A percentile compares a stretch with the other conserved stretches of the same genome.
These are phyloP conservation scores for Trichosurus vulpecula DNA, from an alignment of 2,797 vertebrate genomes.

Conservation along the genomic window DNA sequence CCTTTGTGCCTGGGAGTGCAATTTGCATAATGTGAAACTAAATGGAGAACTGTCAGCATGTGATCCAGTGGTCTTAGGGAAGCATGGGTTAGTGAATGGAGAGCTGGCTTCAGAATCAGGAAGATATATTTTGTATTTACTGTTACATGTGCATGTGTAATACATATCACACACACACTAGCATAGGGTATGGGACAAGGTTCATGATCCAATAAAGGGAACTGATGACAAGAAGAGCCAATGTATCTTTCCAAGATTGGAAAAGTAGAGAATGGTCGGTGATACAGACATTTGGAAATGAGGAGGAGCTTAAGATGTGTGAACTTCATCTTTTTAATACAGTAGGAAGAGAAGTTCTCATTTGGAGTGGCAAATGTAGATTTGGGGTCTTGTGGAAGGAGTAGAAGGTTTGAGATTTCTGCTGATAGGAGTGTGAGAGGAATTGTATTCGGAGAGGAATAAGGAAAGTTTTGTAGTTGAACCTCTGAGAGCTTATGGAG, in stretches of 20 bases:
- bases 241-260: background rate
- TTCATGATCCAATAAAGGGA: background rate
- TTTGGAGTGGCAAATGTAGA: background rate
- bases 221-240: background rate
- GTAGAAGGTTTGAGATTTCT: background rate
- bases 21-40: conserved; percentile 21
- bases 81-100: background rate
- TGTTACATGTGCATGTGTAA: background rate
- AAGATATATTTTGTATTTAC: background rate
- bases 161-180: background rate
- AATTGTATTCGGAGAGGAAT: background rate
- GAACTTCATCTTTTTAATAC: background rate
- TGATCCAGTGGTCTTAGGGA: background rate
- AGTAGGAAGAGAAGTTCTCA: background rate
- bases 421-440: background rate
- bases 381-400: background rate
- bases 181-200: background rate
- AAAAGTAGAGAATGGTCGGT: background rate
- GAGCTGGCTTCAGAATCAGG: background rate
- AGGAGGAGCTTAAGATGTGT: background rate
- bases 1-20: background rate
- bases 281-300: background rate
- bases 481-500: background rate
- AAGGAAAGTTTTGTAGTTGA: background rate
- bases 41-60: background rate